Evolutionary conservation across 2,888 invertebrate species (phyloP).

Genomic region (Callosobruchus maculatus): DNA sequence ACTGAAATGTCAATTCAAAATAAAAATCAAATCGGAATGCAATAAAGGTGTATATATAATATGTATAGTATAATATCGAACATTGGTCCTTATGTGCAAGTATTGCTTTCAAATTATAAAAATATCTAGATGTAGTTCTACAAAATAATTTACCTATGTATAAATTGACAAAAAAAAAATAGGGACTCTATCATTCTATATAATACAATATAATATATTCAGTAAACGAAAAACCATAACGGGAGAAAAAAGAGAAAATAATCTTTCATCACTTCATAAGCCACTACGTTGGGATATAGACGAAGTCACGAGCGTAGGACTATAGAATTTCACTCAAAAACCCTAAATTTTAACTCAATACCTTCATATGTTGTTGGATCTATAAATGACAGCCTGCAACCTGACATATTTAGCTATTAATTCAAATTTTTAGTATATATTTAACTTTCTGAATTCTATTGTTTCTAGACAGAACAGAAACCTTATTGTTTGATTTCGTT

Average conservation of each 20-base stretch:
- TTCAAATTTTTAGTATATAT: too few species aligned
- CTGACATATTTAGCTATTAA: too few species aligned
- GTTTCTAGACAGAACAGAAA: too few species aligned
- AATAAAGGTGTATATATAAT: constrained; percentile 1
- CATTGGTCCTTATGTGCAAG: constrained; percentile 40
- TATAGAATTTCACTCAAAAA: neutral
- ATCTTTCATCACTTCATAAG: constrained; percentile 27
- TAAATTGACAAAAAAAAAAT: constrained; percentile 40
- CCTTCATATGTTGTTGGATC: too few species aligned
- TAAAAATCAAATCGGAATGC: neutral
- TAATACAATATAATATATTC: constrained; percentile 33
- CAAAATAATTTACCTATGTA: constrained; percentile 28
- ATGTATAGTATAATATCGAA: constrained; percentile 16
- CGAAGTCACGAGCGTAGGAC: neutral
- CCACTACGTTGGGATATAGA: neutral
- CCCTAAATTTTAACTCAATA: too few species aligned
- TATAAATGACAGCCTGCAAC: too few species aligned
- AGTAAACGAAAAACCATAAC: neutral
- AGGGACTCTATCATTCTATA: constrained; percentile 32
- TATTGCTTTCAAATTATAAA: constrained; percentile 35
- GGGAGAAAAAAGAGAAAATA: constrained; percentile 2
- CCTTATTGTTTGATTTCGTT: too few species aligned
- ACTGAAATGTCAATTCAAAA: neutral
- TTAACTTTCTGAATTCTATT: too few species aligned
- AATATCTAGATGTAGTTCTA: constrained; percentile 24